Evolutionary conservation across 2,888 invertebrate genomes (phyloP).

Genomic region (Papilio elwesi): DNA sequence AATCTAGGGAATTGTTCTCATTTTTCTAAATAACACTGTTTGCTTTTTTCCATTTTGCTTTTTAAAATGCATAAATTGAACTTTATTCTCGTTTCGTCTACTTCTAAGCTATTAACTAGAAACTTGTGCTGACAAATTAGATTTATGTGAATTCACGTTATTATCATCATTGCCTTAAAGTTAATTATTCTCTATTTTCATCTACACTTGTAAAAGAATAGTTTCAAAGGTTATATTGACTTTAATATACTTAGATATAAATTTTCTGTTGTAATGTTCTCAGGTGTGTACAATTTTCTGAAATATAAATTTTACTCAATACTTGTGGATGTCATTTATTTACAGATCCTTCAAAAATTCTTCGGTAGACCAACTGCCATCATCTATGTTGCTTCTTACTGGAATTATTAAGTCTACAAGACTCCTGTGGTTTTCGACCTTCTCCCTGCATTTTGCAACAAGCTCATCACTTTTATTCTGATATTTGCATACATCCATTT

Average conservation of each 20-base stretch:
- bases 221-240: slow-evolving; percentile 64
- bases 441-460: slow-evolving; percentile 62
- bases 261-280: slow-evolving; percentile 80
- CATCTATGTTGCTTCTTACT: slow-evolving; percentile 43
- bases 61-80: slow-evolving; percentile 25
- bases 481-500: slow-evolving; percentile 75
- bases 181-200: slow-evolving; percentile 71
- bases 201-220: slow-evolving; percentile 70
- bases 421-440: slow-evolving; percentile 63
- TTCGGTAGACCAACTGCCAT: slow-evolving; percentile 60
- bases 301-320: slow-evolving; percentile 82
- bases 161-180: slow-evolving; percentile 59
- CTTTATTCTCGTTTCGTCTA: slow-evolving; percentile 31
- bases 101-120: slow-evolving; percentile 35
- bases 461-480: slow-evolving; percentile 75
- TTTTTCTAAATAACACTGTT: slow-evolving; percentile 18
- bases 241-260: slow-evolving; percentile 67
- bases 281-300: slow-evolving; percentile 83
- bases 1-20: slow-evolving; percentile 23
- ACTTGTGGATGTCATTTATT: slow-evolving; percentile 61
- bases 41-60: slow-evolving; percentile 36
- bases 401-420: slow-evolving; percentile 48
- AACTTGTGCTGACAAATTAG: slow-evolving; percentile 60
- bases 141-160: slow-evolving; percentile 61
- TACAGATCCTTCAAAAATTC: slow-evolving; percentile 58